These are phyloP conservation scores for Lophotriccus pileatus DNA, from an alignment of 2,797 vertebrate species.

Conservation along the genomic window DNA sequence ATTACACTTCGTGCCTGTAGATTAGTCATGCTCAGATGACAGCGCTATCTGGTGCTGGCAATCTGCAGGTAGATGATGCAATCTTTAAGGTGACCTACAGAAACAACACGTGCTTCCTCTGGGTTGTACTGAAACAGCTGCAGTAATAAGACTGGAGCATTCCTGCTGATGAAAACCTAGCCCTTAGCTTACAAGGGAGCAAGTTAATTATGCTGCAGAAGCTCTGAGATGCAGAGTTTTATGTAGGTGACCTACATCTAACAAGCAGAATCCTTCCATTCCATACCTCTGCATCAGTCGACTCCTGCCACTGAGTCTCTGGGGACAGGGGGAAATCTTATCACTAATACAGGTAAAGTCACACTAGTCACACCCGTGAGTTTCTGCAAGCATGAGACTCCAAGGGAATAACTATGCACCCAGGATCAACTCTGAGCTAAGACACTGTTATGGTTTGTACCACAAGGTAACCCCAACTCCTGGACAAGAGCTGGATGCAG, in stretches of 20 bases:
- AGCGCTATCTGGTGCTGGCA: constrained; percentile 29
- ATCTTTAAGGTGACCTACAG: constrained; percentile 66
- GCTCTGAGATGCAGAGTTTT: constrained; percentile 8
- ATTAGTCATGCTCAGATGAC: constrained; percentile 57
- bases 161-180: neutral
- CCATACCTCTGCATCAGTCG: neutral
- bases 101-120: constrained; percentile 11
- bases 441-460: neutral
- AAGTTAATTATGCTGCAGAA: constrained; percentile 32
- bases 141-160: neutral
- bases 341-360: neutral
- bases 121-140: neutral
- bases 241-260: constrained; percentile 54
- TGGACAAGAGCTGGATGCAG: neutral
- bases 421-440: neutral
- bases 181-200: neutral
- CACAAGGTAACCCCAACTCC: neutral
- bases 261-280: neutral
- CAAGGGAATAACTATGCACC: neutral
- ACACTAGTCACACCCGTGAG: neutral
- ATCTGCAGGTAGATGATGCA: constrained; percentile 63
- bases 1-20: neutral
- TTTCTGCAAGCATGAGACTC: neutral
- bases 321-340: neutral
- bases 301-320: neutral